phyloP scores from a whole-genome alignment of 2,797 vertebrate species.

The Ambastaia sidthimunki region DNA sequence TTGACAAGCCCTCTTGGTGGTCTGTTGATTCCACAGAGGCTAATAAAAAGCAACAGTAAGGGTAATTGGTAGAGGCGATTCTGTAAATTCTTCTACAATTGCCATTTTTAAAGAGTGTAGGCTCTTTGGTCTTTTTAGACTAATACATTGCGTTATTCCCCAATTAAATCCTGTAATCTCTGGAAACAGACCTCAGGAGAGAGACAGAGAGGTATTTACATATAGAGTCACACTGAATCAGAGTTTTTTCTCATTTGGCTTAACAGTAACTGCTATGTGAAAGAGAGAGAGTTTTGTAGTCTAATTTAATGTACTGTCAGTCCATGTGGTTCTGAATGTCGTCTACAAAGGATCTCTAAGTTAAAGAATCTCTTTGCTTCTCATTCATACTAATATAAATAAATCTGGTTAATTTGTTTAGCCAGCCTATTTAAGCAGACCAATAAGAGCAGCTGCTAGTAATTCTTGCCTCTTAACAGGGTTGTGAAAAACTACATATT shows the following conservation, averaged over 20 bases:
- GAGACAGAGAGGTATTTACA: slow-evolving; percentile 29
- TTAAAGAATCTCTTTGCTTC: slow-evolving; percentile 51
- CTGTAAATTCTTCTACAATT: slow-evolving; percentile 38
- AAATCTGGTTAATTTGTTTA: slow-evolving; percentile 15
- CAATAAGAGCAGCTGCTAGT: slow-evolving; percentile 13
- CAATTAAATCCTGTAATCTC: slow-evolving; percentile 19
- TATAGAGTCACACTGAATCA: slow-evolving; percentile 12
- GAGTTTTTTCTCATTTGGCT: slow-evolving; percentile 14
- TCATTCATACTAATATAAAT: slow-evolving; percentile 41
- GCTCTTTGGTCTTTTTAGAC: not conserved
- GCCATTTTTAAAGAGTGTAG: slow-evolving; percentile 8
- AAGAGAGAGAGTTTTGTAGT: slow-evolving; percentile 11
- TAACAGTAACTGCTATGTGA: slow-evolving; percentile 8
- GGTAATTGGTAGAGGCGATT: slow-evolving; percentile 37
- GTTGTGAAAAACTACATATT: slow-evolving; percentile 8
- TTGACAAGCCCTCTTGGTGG: slow-evolving; percentile 37
- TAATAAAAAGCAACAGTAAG: slow-evolving; percentile 43
- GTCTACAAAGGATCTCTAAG: not conserved
- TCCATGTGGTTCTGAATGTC: slow-evolving; percentile 14
- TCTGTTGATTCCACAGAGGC: slow-evolving; percentile 33
- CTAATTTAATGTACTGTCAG: slow-evolving; percentile 21
- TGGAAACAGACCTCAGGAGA: slow-evolving; percentile 5
- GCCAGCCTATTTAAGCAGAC: slow-evolving; percentile 8
- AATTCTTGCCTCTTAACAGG: slow-evolving; percentile 24
- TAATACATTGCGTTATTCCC: not conserved